phyloP scores from a whole-genome alignment of 2,888 invertebrate genomes.

The Atrina japonica region DNA sequence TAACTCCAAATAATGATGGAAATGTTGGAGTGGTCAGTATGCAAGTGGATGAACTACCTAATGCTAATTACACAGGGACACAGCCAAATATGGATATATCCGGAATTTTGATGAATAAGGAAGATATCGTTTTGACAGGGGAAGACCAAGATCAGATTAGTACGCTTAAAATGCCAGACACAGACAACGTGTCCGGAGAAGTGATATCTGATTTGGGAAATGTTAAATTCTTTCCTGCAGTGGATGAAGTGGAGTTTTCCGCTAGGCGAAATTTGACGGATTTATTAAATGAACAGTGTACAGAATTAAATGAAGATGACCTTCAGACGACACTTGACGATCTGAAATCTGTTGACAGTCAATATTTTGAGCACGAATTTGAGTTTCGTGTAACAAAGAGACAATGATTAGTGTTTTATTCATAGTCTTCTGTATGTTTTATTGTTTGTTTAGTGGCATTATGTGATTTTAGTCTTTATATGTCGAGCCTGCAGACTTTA shows the following conservation, averaged over 20 bases:
- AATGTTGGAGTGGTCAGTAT: neutral
- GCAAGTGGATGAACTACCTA: slow-evolving; percentile 38
- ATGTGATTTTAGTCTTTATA: neutral
- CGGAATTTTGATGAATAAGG: slow-evolving; percentile 3
- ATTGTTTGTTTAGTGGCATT: neutral
- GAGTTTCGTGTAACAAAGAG: slow-evolving; percentile 13
- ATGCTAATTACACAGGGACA: slow-evolving; percentile 57
- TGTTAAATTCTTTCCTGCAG: neutral
- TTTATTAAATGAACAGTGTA: slow-evolving; percentile 20
- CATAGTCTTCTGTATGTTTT: too few relatives aligned
- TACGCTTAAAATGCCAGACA: neutral
- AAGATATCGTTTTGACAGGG: neutral
- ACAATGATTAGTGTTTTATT: too few relatives aligned
- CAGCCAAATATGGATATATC: slow-evolving; percentile 56
- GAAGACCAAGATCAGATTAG: neutral
- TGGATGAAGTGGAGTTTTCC: slow-evolving; percentile 30
- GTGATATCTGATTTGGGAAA: too few relatives aligned
- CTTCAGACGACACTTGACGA: slow-evolving; percentile 54
- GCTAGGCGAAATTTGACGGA: slow-evolving; percentile 35
- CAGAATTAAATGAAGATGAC: slow-evolving; percentile 46
- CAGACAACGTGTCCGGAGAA: neutral
- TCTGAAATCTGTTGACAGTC: slow-evolving; percentile 50
- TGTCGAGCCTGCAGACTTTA: neutral
- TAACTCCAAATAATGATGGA: too few relatives aligned
- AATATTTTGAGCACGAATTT: slow-evolving; percentile 52